Evolutionary conservation across 1,140 invertebrate genomes (phyloP).

Genomic region (Drosophila lacertosa): DNA sequence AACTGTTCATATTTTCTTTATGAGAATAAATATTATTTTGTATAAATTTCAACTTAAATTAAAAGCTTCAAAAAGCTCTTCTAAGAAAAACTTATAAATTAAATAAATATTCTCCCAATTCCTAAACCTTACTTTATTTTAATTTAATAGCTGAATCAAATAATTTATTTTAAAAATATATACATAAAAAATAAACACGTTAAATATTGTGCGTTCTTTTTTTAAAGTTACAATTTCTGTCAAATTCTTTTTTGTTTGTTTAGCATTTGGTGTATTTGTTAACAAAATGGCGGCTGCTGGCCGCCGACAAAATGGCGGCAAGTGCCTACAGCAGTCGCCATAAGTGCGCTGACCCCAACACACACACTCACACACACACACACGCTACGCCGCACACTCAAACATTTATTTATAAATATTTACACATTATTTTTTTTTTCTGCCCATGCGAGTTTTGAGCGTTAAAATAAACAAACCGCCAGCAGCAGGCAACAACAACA

Average conservation of each 20-base stretch:
- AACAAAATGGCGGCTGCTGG: slow-evolving; percentile 58
- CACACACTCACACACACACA: not conserved
- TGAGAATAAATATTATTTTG: no score
- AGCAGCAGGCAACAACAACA: slow-evolving; percentile 44
- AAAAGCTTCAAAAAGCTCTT: no score
- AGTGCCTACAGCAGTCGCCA: slow-evolving; percentile 14
- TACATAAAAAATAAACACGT: no score
- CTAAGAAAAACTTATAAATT: no score
- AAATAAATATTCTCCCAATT: no score
- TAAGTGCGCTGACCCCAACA: slow-evolving; percentile 68
- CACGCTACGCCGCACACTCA: slow-evolving; percentile 6
- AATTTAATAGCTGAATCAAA: no score
- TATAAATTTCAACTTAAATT: no score
- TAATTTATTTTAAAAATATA: no score
- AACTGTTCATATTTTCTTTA: no score
- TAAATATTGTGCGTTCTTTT: not conserved
- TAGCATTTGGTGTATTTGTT: not conserved
- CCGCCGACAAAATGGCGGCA: slow-evolving; percentile 63
- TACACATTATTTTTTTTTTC: slow-evolving; percentile 50
- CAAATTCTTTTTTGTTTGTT: slow-evolving; percentile 11
- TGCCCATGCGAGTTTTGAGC: slow-evolving; percentile 60
- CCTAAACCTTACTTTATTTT: no score
- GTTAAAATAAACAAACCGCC: slow-evolving; percentile 75
- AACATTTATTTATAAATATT: slow-evolving; percentile 56
- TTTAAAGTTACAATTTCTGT: not conserved